Evolutionary conservation across 2,113 vertebrate genomes (phyloP).

Genomic region (Odontophorus gujanensis): DNA sequence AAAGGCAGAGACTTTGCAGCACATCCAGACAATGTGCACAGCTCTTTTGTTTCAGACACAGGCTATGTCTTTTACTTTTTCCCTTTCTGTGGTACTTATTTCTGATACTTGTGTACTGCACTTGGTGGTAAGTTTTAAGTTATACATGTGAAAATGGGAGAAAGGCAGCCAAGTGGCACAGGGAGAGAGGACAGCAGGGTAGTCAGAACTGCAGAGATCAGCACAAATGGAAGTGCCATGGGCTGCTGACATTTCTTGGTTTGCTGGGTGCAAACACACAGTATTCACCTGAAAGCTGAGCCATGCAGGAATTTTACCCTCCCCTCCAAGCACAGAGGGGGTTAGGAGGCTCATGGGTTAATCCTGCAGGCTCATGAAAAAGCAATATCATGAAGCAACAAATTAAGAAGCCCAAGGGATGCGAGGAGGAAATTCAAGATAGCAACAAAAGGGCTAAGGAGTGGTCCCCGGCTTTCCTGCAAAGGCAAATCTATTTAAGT

Average conservation of each 20-base stretch:
- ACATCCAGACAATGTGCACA: background rate
- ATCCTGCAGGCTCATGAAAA: slow-evolving; percentile 25
- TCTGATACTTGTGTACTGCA: background rate
- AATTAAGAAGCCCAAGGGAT: slow-evolving; percentile 41
- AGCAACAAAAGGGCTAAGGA: slow-evolving; percentile 45
- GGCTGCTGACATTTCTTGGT: background rate
- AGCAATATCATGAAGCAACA: slow-evolving; percentile 46
- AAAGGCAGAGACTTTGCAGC: background rate
- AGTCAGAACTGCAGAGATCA: background rate
- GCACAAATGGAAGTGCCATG: background rate
- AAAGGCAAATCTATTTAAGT: slow-evolving; percentile 54
- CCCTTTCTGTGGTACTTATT: background rate
- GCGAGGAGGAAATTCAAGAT: slow-evolving; percentile 54
- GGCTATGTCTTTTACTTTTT: background rate
- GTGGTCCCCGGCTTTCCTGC: background rate
- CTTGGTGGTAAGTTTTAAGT: slow-evolving; percentile 1
- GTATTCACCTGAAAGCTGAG: background rate
- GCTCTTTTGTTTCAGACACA: background rate
- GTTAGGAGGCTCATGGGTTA: slow-evolving; percentile 37
- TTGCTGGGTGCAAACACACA: background rate
- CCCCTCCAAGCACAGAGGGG: background rate
- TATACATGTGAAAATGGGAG: slow-evolving; percentile 1
- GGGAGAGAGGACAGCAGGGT: background rate
- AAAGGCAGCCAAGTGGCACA: slow-evolving; percentile 11
- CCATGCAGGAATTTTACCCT: background rate